Evolutionary conservation across 2,797 vertebrate species (phyloP).

Genomic region (Dryobates pubescens): DNA sequence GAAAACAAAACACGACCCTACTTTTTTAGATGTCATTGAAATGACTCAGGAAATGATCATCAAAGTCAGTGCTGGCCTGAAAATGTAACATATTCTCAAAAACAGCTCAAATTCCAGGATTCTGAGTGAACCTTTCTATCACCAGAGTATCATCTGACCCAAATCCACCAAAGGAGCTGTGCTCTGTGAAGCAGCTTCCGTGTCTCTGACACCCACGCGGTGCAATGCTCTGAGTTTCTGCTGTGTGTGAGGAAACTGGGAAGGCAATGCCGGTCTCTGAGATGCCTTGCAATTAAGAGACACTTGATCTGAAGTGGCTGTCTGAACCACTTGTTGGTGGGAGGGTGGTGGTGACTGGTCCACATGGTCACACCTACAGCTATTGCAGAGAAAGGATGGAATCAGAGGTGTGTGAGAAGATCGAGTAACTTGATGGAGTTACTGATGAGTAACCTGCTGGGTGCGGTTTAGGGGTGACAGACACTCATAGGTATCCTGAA

Average conservation of each 20-base stretch:
- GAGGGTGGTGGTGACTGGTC: background rate
- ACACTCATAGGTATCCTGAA: background rate
- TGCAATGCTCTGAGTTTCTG: background rate
- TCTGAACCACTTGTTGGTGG: fast-evolving
- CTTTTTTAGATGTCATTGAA: background rate
- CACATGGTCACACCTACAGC: background rate
- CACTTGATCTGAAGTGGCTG: background rate
- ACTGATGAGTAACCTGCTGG: background rate
- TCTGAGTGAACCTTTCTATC: background rate
- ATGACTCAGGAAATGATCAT: background rate
- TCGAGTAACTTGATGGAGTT: background rate
- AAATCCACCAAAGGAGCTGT: background rate
- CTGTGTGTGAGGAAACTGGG: background rate
- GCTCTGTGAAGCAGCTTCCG: background rate
- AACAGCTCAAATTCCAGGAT: background rate
- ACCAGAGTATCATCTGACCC: background rate
- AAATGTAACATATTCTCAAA: background rate
- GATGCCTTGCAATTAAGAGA: background rate
- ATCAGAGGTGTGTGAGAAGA: background rate
- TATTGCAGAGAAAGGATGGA: background rate
- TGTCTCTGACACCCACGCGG: too few relatives aligned
- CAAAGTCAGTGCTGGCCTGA: background rate
- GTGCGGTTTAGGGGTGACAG: background rate
- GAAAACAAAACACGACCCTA: background rate
- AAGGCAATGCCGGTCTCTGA: background rate